These are phyloP conservation scores for Tillus elongatus DNA, from an alignment of 2,888 invertebrate species.

Conservation along the genomic window DNA sequence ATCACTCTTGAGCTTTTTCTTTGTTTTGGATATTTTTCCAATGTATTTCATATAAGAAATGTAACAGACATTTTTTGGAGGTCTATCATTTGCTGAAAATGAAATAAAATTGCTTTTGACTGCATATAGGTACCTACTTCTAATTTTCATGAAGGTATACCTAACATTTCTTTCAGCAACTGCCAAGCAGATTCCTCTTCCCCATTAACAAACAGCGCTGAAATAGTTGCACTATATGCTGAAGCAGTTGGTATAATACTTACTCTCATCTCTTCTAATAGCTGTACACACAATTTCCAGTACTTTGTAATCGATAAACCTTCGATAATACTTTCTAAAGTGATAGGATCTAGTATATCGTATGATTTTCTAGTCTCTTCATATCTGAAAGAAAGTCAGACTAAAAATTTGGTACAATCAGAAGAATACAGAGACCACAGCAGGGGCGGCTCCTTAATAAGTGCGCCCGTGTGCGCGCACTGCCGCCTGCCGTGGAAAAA, in stretches of 20 bases:
- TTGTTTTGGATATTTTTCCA: neutral
- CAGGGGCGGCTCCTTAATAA: too few species aligned
- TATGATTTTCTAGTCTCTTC: slow-evolving; percentile 44
- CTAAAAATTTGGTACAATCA: too few species aligned
- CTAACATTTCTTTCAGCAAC: slow-evolving; percentile 49
- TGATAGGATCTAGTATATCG: slow-evolving; percentile 50
- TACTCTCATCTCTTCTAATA: slow-evolving; percentile 52
- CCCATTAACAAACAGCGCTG: slow-evolving; percentile 50
- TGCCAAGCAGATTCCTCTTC: slow-evolving; percentile 52
- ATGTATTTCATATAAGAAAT: neutral
- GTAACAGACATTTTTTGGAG: neutral
- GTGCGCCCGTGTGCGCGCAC: too few species aligned
- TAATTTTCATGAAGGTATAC: slow-evolving; percentile 19
- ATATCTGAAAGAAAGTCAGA: slow-evolving; percentile 28
- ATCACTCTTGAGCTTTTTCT: neutral
- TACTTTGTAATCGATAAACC: slow-evolving; percentile 55
- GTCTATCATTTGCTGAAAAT: slow-evolving; percentile 9
- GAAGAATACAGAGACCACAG: too few species aligned
- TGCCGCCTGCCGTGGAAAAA: too few species aligned
- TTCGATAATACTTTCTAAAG: slow-evolving; percentile 51
- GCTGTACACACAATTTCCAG: slow-evolving; percentile 54
- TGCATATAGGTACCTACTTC: too few species aligned
- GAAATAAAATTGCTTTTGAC: too few species aligned
- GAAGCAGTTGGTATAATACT: slow-evolving; percentile 42
- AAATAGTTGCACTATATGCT: slow-evolving; percentile 47